A percentile compares a stretch with the other conserved stretches of the same genome.
Conservation (phyloP, 2,888 invertebrate genomes). For the Bombylius discolor region DNA sequence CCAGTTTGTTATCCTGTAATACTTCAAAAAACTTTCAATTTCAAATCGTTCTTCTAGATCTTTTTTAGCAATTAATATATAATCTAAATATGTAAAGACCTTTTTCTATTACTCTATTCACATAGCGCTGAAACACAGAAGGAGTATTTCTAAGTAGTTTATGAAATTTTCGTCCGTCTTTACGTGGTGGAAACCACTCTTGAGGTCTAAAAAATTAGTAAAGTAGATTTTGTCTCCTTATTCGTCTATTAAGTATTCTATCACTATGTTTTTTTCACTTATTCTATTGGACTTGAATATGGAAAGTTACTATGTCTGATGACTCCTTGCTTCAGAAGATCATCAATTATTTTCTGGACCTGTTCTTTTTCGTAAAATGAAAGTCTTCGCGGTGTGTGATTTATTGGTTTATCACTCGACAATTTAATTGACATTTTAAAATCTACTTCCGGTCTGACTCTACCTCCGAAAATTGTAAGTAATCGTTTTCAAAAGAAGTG, state of each 20-base stretch:
- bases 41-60: constrained; percentile 13
- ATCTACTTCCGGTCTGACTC: too few relatives aligned
- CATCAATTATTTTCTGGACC: constrained; percentile 12
- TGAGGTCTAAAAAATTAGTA: constrained; percentile 15
- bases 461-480: too few relatives aligned
- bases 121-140: constrained; percentile 15
- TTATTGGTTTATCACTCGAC: too few relatives aligned
- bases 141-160: constrained; percentile 16
- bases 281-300: constrained; percentile 13
- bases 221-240: constrained; percentile 14
- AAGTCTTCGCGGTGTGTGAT: constrained; percentile 14
- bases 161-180: constrained; percentile 13
- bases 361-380: constrained; percentile 14
- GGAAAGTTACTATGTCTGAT: constrained; percentile 14
- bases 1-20: background rate
- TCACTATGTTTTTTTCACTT: constrained; percentile 11
- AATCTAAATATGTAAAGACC: constrained; percentile 17
- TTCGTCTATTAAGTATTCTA: constrained; percentile 14
- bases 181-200: constrained; percentile 17
- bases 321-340: constrained; percentile 12
- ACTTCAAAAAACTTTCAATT: constrained; percentile 10
- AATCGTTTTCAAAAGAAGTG: too few relatives aligned
- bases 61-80: constrained; percentile 15
- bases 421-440: too few relatives aligned
- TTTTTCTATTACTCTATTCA: constrained; percentile 14